These are phyloP conservation scores for Bombus polaris DNA, from an alignment of 1,140 invertebrate genomes.

Conservation along the genomic window DNA sequence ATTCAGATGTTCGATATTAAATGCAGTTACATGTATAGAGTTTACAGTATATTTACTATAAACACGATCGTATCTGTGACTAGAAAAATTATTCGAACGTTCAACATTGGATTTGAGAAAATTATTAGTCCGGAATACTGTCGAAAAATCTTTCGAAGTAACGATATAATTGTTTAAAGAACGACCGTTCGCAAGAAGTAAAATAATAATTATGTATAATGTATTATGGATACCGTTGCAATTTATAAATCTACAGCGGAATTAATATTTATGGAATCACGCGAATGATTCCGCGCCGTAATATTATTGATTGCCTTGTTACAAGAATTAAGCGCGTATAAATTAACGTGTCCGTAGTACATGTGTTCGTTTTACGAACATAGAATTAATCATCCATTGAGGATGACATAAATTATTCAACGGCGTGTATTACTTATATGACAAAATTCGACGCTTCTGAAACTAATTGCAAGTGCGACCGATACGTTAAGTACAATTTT, in stretches of 20 bases:
- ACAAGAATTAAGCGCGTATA: background rate
- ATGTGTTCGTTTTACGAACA: background rate
- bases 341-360: constrained; percentile 24
- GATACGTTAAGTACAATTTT: constrained; percentile 36
- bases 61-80: too few species aligned
- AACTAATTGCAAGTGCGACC: constrained; percentile 24
- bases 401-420: constrained; percentile 24
- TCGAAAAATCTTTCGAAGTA: background rate
- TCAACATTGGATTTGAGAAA: background rate
- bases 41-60: too few species aligned
- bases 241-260: background rate
- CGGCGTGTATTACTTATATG: constrained; percentile 11
- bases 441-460: background rate
- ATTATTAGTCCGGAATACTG: background rate
- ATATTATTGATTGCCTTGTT: constrained; percentile 30
- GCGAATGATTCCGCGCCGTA: background rate
- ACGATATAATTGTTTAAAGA: too few species aligned
- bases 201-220: background rate
- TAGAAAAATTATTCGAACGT: background rate
- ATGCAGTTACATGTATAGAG: too few species aligned
- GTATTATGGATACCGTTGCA: background rate
- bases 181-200: too few species aligned
- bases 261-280: constrained; percentile 15
- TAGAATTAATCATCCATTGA: constrained; percentile 26
- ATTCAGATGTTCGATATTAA: too few species aligned